Evolutionary conservation across 2,113 vertebrate species (phyloP).

Genomic region (Rhinoptilus africanus): DNA sequence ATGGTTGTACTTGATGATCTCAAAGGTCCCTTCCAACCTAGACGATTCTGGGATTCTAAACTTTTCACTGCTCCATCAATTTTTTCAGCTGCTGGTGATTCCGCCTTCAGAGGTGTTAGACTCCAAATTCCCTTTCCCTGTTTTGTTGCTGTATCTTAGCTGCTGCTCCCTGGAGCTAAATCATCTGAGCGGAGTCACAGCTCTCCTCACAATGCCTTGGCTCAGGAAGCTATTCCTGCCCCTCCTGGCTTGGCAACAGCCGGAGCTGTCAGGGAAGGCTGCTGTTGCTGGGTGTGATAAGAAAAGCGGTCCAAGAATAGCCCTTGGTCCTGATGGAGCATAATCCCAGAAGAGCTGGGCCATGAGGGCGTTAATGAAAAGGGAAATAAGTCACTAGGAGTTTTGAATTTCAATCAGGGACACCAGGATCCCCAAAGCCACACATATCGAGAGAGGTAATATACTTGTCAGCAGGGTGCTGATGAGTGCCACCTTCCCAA

Average conservation of each 20-base stretch:
- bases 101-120: not conserved
- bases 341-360: not conserved
- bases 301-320: slow-evolving; percentile 1
- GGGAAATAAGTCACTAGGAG: not conserved
- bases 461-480: not conserved
- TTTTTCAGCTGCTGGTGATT: not conserved
- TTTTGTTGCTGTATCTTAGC: not conserved
- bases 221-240: not conserved
- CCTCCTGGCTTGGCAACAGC: not conserved
- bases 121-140: not conserved
- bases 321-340: not conserved
- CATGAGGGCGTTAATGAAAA: not conserved
- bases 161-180: not conserved
- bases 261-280: not conserved
- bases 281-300: not conserved
- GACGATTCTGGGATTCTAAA: not conserved
- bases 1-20: not conserved
- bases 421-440: not conserved
- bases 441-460: not conserved
- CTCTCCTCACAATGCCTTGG: not conserved
- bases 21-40: not conserved
- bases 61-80: not conserved
- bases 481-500: not conserved
- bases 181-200: not conserved
- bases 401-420: not conserved